These are phyloP conservation scores for Mesorhabditis spiculigera DNA, from an alignment of 2,888 invertebrate genomes.

Conservation along the genomic window DNA sequence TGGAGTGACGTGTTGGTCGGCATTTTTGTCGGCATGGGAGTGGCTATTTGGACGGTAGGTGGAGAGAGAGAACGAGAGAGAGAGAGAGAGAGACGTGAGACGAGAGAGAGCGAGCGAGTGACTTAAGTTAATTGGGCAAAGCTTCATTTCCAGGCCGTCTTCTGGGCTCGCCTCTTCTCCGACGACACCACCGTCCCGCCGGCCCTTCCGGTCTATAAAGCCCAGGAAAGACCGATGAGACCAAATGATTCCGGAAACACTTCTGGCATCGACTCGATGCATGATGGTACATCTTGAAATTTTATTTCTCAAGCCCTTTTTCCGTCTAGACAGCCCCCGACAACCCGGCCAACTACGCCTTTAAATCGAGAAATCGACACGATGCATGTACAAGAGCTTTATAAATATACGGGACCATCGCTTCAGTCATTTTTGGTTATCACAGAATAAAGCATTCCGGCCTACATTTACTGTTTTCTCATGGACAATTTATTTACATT, in stretches of 20 bases:
- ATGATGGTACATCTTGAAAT: background rate
- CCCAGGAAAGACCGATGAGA: background rate
- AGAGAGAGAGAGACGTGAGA: background rate
- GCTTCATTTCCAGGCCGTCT: background rate
- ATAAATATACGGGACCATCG: too few species aligned
- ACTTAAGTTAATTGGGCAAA: background rate
- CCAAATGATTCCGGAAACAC: background rate
- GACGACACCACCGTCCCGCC: too few species aligned
- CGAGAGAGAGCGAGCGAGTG: background rate
- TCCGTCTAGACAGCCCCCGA: too few species aligned
- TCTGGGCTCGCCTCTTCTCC: background rate
- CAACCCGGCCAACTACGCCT: too few species aligned
- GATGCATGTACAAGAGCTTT: too few species aligned
- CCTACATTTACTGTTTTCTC: too few species aligned
- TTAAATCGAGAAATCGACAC: too few species aligned
- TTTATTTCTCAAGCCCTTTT: too few species aligned
- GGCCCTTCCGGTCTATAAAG: background rate
- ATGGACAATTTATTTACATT: too few species aligned
- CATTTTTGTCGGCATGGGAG: conserved; percentile 60
- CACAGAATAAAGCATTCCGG: too few species aligned
- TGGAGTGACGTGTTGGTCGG: conserved; percentile 92
- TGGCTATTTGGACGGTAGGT: conserved; percentile 55
- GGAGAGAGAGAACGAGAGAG: background rate
- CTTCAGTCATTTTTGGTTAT: too few species aligned
- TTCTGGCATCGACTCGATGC: background rate